Evolutionary conservation across 2,797 vertebrate genomes (phyloP).

Genomic region (Macropodus opercularis): DNA sequence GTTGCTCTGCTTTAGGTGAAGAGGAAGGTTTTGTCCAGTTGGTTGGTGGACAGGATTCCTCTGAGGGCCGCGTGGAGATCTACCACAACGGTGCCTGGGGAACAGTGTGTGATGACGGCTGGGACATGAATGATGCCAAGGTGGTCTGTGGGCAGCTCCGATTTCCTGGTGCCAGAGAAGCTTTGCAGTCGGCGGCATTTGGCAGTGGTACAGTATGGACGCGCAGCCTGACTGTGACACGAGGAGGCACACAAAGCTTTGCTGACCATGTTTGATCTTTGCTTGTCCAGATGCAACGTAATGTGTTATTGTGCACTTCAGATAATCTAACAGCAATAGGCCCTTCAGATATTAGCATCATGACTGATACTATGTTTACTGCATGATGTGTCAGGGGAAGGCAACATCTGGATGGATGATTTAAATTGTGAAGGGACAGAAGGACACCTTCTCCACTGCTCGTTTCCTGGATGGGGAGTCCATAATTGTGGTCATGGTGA

Average conservation of each 20-base stretch:
- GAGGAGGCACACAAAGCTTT: too few species aligned
- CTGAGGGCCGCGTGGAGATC: slow-evolving; percentile 66
- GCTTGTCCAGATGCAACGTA: too few species aligned
- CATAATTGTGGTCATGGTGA: slow-evolving; percentile 39
- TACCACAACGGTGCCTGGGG: slow-evolving; percentile 57
- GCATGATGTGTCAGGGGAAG: slow-evolving; percentile 24
- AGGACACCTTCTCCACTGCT: slow-evolving; percentile 21
- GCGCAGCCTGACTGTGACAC: too few species aligned
- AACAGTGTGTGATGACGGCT: slow-evolving; percentile 55
- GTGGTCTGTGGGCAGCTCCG: slow-evolving; percentile 53
- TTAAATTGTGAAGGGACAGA: slow-evolving; percentile 35
- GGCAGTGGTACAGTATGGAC: slow-evolving; percentile 7
- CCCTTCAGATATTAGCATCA: too few species aligned
- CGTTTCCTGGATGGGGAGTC: slow-evolving; percentile 27
- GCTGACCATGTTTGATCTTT: too few species aligned
- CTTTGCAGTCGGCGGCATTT: slow-evolving; percentile 10
- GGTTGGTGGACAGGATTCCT: slow-evolving; percentile 20
- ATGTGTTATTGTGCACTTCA: too few species aligned
- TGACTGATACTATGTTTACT: not conserved
- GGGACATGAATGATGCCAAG: slow-evolving; percentile 43
- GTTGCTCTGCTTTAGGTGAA: slow-evolving; percentile 29
- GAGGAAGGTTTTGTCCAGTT: slow-evolving; percentile 44
- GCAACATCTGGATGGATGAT: slow-evolving; percentile 52
- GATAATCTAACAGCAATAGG: too few species aligned
- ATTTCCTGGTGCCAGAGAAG: slow-evolving; percentile 28